Evolutionary conservation across 2,888 invertebrate genomes (phyloP), one percentile per base, ranked within the genome.

Genomic region (Ormia ochracea): DNA sequence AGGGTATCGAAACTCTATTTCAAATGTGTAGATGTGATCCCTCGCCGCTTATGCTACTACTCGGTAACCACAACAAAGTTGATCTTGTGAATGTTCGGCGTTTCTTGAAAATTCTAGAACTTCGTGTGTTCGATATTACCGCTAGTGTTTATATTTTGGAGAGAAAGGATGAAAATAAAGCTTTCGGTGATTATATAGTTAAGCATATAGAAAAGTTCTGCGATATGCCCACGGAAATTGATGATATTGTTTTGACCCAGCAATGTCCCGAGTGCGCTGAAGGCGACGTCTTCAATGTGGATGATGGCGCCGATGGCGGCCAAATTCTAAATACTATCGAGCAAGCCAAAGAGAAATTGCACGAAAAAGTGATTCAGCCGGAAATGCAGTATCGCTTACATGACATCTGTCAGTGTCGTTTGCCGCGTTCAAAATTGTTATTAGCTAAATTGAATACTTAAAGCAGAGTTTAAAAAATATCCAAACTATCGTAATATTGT

Each of bases 51-150:
- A 78, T 91, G 69, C 83, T 92, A 0, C 86, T 92, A 12, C 86
- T 93, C 43, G 90, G 93, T n/a, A 88, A 92, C 88, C 89, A 93
- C 88, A 88, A 90, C 82, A 90, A 91, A 83, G 87, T 94, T 84
- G 89, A 93, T 87, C 90, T 90, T 43, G 91, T 91, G 86, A 92
- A 92, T 84, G 90, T 92, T 2, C 83, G 88, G 19, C 90, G 91
- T 70, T 92, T 92, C 84, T 87, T 92, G 0, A 89, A 89, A 72
- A 89, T 92, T 19, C 84, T 92, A 4, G 92, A 92, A 84, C 80
- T 87, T 0, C 91, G 92, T 54, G 89, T 91, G 4, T 91, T 91
- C 83, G 90, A 90, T 21, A 88, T 92, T 6, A 90, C 92, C 3
- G 90, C 92, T 84, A 90, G 91, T 0, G 91, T 90, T 0, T 92